Percentiles rank a stretch among this genome's conserved stretches.
Conservation (phyloP, 53 echinoderm and acorn worm genomes). For the Temnopleurus reevesii region DNA sequence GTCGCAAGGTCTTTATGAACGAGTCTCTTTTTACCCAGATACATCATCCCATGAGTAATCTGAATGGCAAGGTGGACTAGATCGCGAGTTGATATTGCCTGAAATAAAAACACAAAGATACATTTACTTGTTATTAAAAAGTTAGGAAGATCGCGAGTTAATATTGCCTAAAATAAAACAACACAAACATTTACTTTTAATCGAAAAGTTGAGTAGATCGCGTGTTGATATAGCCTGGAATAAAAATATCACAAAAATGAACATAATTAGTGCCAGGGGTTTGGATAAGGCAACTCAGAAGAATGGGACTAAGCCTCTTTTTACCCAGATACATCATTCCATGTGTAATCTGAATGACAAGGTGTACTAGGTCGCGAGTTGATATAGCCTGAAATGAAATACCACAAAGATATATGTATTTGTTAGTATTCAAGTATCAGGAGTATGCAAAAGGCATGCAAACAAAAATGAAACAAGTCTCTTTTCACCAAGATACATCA, state of each 20-base stretch:
- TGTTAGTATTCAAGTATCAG: no score
- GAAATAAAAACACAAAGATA: neutral
- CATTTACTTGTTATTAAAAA: no score
- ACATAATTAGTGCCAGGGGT: no score
- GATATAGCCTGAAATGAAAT: slow-evolving; percentile 78
- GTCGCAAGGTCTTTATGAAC: slow-evolving; percentile 93
- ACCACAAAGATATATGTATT: no score
- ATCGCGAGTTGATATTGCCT: slow-evolving; percentile 96
- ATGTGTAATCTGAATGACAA: slow-evolving; percentile 94
- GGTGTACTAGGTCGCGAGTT: slow-evolving; percentile 91
- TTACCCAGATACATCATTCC: slow-evolving; percentile 99
- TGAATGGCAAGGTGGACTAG: slow-evolving; percentile 94
- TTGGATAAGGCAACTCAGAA: no score
- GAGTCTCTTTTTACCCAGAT: slow-evolving; percentile 91
- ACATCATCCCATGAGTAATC: slow-evolving; percentile 97
- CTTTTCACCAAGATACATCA: slow-evolving; percentile 97
- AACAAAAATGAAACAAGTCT: slow-evolving; percentile 88
- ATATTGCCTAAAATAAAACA: no score
- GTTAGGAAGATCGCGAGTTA: no score
- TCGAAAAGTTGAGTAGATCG: slow-evolving; percentile 89
- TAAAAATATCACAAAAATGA: neutral
- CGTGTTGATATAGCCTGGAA: slow-evolving; percentile 90
- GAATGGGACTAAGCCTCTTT: slow-evolving; percentile 83
- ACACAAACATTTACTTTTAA: no score
- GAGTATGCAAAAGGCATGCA: no score